Conservation (phyloP, 2,797 vertebrate species). For the Eulemur rubriventer region DNA sequence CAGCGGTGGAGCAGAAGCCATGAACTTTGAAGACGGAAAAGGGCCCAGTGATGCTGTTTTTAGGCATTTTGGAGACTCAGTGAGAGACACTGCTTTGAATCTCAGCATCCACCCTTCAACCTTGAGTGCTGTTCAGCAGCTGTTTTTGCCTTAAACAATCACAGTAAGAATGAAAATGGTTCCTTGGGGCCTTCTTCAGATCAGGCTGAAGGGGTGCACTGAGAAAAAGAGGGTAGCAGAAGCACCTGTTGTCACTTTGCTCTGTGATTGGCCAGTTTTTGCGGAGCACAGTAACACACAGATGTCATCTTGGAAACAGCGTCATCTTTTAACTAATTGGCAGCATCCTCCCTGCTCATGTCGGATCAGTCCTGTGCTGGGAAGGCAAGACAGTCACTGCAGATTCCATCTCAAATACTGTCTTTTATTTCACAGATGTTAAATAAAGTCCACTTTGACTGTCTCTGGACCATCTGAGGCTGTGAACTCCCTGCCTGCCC, state of each 20-base stretch:
- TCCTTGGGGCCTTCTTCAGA: neutral
- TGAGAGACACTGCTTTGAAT: neutral
- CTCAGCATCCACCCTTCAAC: neutral
- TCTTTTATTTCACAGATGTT: neutral
- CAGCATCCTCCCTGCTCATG: neutral
- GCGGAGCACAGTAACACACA: neutral
- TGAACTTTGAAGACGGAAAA: neutral
- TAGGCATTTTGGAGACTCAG: neutral
- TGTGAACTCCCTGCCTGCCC: neutral
- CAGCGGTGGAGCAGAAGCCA: neutral
- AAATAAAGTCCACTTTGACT: neutral
- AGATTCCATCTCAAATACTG: neutral
- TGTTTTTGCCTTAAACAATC: constrained; percentile 22
- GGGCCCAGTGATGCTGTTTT: neutral
- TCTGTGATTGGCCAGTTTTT: neutral
- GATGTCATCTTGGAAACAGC: neutral
- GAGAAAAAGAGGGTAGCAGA: neutral
- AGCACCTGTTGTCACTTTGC: neutral
- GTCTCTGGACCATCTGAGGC: neutral
- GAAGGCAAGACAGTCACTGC: neutral
- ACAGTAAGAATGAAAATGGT: neutral
- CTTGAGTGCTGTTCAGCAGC: neutral
- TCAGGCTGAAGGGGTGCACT: neutral
- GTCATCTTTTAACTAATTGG: neutral
- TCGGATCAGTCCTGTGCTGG: neutral